Conservation (phyloP, 2,113 vertebrate species). For the Gallinago media region DNA sequence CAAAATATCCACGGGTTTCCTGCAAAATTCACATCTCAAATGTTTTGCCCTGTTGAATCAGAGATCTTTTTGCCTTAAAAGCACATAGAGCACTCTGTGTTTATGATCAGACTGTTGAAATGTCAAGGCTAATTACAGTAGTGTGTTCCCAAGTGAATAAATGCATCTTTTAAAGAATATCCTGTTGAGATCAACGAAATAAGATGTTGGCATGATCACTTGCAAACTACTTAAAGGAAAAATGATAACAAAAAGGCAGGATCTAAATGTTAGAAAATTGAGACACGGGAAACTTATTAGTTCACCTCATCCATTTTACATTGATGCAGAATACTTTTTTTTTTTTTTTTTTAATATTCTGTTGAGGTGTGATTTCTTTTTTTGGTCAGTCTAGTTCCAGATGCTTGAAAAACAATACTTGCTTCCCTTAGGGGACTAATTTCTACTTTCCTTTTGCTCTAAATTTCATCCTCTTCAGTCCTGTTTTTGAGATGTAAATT, state of each 20-base stretch:
- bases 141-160: slow-evolving; percentile 46
- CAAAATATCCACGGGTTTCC: not conserved
- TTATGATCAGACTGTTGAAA: slow-evolving; percentile 43
- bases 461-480: not conserved
- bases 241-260: slow-evolving; percentile 21
- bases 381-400: not conserved
- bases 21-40: slow-evolving; percentile 35
- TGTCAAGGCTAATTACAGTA: slow-evolving; percentile 55
- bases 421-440: not conserved
- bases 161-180: slow-evolving; percentile 36
- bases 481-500: not conserved
- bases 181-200: slow-evolving; percentile 35
- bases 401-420: not conserved
- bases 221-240: slow-evolving; percentile 20
- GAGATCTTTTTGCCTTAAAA: slow-evolving; percentile 68
- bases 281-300: not conserved
- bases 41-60: not conserved
- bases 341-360: not conserved
- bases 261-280: not conserved
- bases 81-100: slow-evolving; percentile 53
- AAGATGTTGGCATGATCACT: slow-evolving; percentile 26
- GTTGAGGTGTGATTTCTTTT: not conserved
- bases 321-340: not conserved
- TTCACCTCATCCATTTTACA: not conserved
- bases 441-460: not conserved